These are phyloP conservation scores for Leptodactylus fallax DNA, from an alignment of 2,797 vertebrate genomes.

Conservation along the genomic window DNA sequence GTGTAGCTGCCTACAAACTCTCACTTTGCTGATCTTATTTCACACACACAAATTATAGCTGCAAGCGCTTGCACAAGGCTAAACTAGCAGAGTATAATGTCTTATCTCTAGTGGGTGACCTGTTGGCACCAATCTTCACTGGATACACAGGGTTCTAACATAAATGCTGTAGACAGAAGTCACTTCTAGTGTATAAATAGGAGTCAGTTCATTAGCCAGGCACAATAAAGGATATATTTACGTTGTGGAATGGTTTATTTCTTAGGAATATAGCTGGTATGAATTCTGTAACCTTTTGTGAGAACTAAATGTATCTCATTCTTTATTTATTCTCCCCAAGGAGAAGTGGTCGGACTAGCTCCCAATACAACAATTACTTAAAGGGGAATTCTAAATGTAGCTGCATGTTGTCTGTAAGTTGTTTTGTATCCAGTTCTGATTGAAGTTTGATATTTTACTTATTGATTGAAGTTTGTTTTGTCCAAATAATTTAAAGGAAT, in stretches of 20 bases:
- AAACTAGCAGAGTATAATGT: slow-evolving; percentile 35
- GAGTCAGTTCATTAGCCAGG: neutral
- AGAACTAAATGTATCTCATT: slow-evolving; percentile 32
- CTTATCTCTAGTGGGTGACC: slow-evolving; percentile 35
- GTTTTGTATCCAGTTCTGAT: neutral
- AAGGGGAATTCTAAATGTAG: neutral
- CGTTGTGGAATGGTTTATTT: neutral
- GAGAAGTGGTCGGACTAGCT: neutral
- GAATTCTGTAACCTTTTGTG: neutral
- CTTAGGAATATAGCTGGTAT: neutral
- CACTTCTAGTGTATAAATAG: neutral
- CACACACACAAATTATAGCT: slow-evolving; percentile 34
- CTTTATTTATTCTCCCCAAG: slow-evolving; percentile 4
- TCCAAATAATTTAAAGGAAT: neutral
- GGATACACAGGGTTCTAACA: slow-evolving; percentile 25
- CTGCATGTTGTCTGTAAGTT: neutral
- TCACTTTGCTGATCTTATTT: slow-evolving; percentile 39
- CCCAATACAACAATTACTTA: neutral
- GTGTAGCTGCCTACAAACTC: slow-evolving; percentile 33
- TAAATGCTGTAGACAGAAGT: slow-evolving; percentile 19
- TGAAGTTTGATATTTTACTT: neutral
- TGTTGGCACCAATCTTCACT: slow-evolving; percentile 19
- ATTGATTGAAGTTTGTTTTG: neutral
- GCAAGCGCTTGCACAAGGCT: slow-evolving; percentile 14
- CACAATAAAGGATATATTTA: neutral